Evolutionary conservation across 2,797 vertebrate species (phyloP), one percentile per base, ranked within the genome.

Genomic region (Novumbra hubbsi): DNA sequence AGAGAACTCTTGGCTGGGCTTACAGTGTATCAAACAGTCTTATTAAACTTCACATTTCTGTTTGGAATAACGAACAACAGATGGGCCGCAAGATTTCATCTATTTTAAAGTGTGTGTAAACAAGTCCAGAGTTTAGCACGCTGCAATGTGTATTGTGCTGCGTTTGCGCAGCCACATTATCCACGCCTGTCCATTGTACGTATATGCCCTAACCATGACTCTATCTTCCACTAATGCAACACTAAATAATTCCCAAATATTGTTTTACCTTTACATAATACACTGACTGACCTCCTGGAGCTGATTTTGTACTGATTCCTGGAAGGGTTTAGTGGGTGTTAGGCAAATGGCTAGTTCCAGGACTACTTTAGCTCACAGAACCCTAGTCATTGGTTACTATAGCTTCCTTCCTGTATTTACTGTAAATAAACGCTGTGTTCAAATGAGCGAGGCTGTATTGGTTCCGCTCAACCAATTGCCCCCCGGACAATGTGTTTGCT

Each of bases 41-140:
- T 77, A 80, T 87, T 83, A 91, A 90, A 88, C 64, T 52, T 64
- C 63, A 67, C 38, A 68, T 73, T 85, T 82, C 74, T 75, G 67
- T 77, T 84, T 71, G 69, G 41, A 70, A 74, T 87, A 88, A 89
- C 80, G 71, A 83, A 80, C 72, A 52, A 77, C 88, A 88, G 79
- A 87, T 85, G 87, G 68, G 70, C 57, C 15, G 19, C 84, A 41
- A 64, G 62, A 85, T 71, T 73, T 68, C 67, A 24, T 70, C 41
- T 68, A 38, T 70, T 66, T 69, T 2, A 67, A 72, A 73, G 69
- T 68, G 19, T 55, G 52, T 52, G 48, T 68, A 70, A 81, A 78
- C 60, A 83, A 60, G 6, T 69, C 68, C 55, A 84, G 57, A 32
- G 28, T 50, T 65, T 66, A 70, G 28, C 68, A 65, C 70, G 45